Evolutionary conservation across 2,888 invertebrate species (phyloP).

Genomic region (Rotaria macrura): DNA sequence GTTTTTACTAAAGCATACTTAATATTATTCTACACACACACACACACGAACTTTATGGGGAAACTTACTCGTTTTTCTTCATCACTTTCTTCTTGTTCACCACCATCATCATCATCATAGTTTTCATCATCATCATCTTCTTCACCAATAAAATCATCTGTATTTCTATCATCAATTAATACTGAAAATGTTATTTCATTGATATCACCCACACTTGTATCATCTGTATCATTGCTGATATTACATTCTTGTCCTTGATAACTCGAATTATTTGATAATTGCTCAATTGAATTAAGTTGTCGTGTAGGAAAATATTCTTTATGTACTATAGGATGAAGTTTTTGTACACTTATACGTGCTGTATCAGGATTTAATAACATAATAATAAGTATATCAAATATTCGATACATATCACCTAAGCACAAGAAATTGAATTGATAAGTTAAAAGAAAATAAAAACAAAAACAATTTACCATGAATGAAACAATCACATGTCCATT

Average conservation of each 20-base stretch:
- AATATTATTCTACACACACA: too few species aligned
- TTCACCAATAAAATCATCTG: constrained; percentile 23
- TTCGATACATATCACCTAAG: constrained; percentile 56
- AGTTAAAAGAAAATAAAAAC: background rate
- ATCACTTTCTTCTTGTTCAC: constrained; percentile 19
- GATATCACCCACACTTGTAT: constrained; percentile 41
- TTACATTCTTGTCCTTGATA: constrained; percentile 37
- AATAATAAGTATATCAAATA: constrained; percentile 66
- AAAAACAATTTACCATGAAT: background rate
- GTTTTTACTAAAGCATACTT: too few species aligned
- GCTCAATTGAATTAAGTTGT: background rate
- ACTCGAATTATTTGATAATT: background rate
- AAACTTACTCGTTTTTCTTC: background rate
- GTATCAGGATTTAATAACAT: constrained; percentile 69
- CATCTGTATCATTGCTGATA: constrained; percentile 45
- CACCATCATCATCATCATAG: constrained; percentile 23
- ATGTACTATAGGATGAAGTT: constrained; percentile 38
- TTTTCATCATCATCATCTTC: constrained; percentile 21
- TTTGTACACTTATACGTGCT: constrained; percentile 66
- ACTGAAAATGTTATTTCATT: constrained; percentile 34
- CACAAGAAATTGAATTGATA: constrained; percentile 31
- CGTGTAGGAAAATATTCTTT: constrained; percentile 39
- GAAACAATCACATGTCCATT: constrained; percentile 9
- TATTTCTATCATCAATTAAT: constrained; percentile 37
- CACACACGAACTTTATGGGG: too few species aligned